A percentile compares a stretch with the other conserved stretches of the same genome.
phyloP scores from a whole-genome alignment of 2,113 vertebrate genomes.

The Haemorhous mexicanus region DNA sequence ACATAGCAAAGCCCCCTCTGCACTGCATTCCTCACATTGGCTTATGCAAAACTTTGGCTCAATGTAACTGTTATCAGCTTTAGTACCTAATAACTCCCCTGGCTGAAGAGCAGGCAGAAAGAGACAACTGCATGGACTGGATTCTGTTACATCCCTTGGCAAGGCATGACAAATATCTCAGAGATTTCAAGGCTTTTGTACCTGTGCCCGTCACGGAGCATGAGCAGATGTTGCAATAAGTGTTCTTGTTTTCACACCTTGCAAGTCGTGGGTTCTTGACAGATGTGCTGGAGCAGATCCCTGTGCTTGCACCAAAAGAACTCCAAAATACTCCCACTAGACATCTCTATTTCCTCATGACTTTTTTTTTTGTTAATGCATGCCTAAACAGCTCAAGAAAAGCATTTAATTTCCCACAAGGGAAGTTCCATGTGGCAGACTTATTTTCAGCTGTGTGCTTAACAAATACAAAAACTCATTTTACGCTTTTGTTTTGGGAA shows the following conservation, averaged over 20 bases:
- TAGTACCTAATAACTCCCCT: not conserved
- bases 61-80: not conserved
- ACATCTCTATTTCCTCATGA: not conserved
- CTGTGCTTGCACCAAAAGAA: not conserved
- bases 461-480: not conserved
- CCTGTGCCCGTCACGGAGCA: not conserved
- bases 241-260: not conserved
- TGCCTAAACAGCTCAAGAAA: slow-evolving; percentile 4
- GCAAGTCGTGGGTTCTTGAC: not conserved
- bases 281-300: slow-evolving; percentile 20
- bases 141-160: not conserved
- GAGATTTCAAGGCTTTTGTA: not conserved
- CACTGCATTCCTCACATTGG: not conserved
- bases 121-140: not conserved
- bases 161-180: not conserved
- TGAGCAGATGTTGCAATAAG: not conserved
- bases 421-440: slow-evolving; percentile 12
- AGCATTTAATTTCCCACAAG: not conserved
- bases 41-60: not conserved
- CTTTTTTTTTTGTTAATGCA: not conserved
- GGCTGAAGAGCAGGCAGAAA: not conserved
- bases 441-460: slow-evolving; percentile 21
- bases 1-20: not conserved
- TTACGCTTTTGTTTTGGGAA: slow-evolving; percentile 10
- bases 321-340: not conserved